Conservation (phyloP, 2,797 vertebrate species). For the Urocyon cinereoargenteus region DNA sequence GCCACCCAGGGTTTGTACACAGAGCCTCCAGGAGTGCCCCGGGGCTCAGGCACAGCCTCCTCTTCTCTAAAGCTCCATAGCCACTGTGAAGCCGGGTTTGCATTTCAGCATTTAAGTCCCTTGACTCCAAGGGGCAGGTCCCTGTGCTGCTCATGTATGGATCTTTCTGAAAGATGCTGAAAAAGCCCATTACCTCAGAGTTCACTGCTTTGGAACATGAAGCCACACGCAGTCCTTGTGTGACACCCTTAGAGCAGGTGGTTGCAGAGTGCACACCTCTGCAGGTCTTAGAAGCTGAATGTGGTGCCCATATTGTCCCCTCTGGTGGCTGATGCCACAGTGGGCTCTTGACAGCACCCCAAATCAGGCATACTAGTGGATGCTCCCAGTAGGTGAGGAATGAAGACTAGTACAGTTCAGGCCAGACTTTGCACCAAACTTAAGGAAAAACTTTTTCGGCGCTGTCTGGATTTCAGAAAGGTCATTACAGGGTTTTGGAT, state of each 20-base stretch:
- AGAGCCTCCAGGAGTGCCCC: not conserved
- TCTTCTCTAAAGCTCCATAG: not conserved
- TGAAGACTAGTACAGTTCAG: too few species aligned
- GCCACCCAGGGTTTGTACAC: not conserved
- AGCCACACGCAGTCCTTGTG: not conserved
- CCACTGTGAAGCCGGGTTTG: not conserved
- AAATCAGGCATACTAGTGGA: not conserved
- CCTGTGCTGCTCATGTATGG: not conserved
- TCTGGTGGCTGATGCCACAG: accelerated
- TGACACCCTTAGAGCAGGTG: not conserved
- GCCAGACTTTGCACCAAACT: not conserved
- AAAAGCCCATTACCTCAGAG: not conserved
- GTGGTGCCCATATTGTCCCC: accelerated
- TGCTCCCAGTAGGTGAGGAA: not conserved
- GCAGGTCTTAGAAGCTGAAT: not conserved
- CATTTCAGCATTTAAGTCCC: too few species aligned
- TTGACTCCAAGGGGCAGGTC: not conserved
- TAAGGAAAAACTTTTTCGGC: too few species aligned
- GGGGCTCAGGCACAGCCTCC: not conserved
- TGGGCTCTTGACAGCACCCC: not conserved
- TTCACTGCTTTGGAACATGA: not conserved
- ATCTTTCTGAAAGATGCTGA: accelerated
- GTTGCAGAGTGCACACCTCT: not conserved
- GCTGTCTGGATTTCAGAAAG: not conserved
- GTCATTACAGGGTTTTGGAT: not conserved